phyloP scores from a whole-genome alignment of 2,888 invertebrate genomes.

The Hirudinaria manillensis region DNA sequence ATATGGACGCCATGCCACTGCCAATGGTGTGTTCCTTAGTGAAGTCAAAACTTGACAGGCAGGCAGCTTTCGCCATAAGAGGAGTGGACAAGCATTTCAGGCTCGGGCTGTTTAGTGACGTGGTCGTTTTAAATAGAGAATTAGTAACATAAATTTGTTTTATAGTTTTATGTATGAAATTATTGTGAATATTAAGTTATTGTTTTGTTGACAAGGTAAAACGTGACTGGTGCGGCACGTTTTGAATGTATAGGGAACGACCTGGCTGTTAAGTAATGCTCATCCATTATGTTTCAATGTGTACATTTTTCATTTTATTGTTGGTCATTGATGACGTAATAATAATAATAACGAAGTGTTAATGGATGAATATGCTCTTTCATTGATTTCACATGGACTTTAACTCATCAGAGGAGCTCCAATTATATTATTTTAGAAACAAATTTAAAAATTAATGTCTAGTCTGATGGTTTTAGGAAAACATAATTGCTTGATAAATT shows the following conservation, averaged over 20 bases:
- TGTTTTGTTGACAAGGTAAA: neutral
- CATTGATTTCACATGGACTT: too few relatives aligned
- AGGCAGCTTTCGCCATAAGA: neutral
- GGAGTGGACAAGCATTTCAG: constrained; percentile 14
- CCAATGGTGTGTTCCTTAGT: constrained; percentile 15
- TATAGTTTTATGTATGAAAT: neutral
- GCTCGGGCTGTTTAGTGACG: constrained; percentile 12
- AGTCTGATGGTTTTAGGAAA: too few relatives aligned
- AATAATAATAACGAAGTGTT: too few relatives aligned
- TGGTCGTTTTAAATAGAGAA: neutral
- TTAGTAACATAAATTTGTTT: constrained; percentile 16
- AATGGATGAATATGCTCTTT: too few relatives aligned
- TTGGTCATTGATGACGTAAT: too few relatives aligned
- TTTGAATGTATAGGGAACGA: neutral
- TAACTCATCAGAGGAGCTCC: too few relatives aligned
- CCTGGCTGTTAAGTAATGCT: too few relatives aligned
- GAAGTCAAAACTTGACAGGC: constrained; percentile 19
- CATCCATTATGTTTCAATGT: too few relatives aligned
- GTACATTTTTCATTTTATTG: too few relatives aligned
- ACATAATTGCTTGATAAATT: too few relatives aligned
- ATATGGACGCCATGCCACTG: constrained; percentile 14
- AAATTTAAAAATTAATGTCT: too few relatives aligned
- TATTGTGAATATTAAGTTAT: neutral
- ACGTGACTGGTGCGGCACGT: neutral
- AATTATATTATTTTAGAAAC: too few relatives aligned